Base-by-base conservation (phyloP, 92 coral and sea anemone species). In the Parazoanthus atlanticus region DNA sequence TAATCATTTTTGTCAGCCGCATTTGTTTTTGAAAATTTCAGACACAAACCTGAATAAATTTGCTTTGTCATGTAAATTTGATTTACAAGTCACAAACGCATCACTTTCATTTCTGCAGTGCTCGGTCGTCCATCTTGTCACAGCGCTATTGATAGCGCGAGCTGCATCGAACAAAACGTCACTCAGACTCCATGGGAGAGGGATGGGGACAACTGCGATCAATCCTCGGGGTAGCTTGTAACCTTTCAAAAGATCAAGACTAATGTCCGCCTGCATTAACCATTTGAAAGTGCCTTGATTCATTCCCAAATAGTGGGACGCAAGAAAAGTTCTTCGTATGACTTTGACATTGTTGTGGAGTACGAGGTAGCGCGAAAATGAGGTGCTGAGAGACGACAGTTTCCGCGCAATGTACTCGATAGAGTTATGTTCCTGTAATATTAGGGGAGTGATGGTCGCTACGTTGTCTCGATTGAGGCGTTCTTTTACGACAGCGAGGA, bases 211-310 rank as follows among this genome's bases (percentile, higher is more conserved):
- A 40, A 84, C 36, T 11, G 87, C 77, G 26, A 84, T 41, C 87
- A 84, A 32, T 25, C 87, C 78, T 69, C 26, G 67, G 61, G 87
- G 87, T 21, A 84, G 34, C 65, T 46, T 84, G 16, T 46, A 34
- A 0, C 78, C 87, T 70, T 54, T 84, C 34, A 84, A 23, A 43
- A 17, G 26, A 17, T 67, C 78, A 6, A 84, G 58, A 40, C 66
- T 26, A 38, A 84, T 41, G n/a, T 84, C 87, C 8, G 87, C 52
- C 34, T 67, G 87, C 36, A 84, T 40, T 9, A 84, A 7, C 87
- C 87, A 84, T 84, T 84, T 84, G 30, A 84, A 84, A 6, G 87
- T 84, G 69, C 87, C 78, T 30, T 46, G 87, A 28, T 56, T 49
- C 87, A 84, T 84, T 43, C 36, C 26, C 30, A 84, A 46, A 49